Evolutionary conservation across 2,797 vertebrate genomes (phyloP), one percentile per base, ranked within the genome.

Genomic region (Gobio occitaniae): DNA sequence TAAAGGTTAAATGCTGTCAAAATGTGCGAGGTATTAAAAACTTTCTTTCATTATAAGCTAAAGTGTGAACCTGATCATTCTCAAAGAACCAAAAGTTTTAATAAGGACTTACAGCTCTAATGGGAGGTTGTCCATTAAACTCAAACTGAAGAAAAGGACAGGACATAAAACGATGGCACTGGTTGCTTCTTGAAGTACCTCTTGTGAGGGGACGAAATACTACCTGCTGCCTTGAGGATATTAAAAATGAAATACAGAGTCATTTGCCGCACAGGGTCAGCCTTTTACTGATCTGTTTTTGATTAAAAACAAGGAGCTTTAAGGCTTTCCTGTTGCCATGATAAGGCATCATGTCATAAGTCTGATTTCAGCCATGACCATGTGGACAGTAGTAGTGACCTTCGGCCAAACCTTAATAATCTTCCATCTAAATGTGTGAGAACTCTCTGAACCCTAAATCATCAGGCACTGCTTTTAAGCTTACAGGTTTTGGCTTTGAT

Each of bases 201-300:
- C 21, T 87, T 85, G 74, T 90, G n/a, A 89, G 83, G 79, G 48
- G 82, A 89, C 88, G 82, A 91, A 90, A 92, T 86, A 90, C 77
- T 74, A 89, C 86, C 86, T 87, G 76, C 89, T 91, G 90, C 92
- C 86, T 89, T 63, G 86, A 89, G 88, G 87, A 90, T 91, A 91
- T 94, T 91, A 90, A 87, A 91, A 90, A 90, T 92, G 87, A 92
- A 90, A 92, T 92, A 91, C 80, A 76, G 82, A 87, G 90, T 87
- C 86, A 90, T 87, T 89, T 88, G 88, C 86, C 71, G 79, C 78
- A 69, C 80, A 54, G 83, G 87, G 88, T 92, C 86, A 89, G 88
- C 47, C 88, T 85, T 32, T 68, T 85, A 82, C 85, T 87, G 84
- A 89, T 86, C 87, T 92, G 90, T 89, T 91, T 93, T 90, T 91